Evolutionary conservation across 2,113 vertebrate species (phyloP).

Genomic region (Candoia aspera): DNA sequence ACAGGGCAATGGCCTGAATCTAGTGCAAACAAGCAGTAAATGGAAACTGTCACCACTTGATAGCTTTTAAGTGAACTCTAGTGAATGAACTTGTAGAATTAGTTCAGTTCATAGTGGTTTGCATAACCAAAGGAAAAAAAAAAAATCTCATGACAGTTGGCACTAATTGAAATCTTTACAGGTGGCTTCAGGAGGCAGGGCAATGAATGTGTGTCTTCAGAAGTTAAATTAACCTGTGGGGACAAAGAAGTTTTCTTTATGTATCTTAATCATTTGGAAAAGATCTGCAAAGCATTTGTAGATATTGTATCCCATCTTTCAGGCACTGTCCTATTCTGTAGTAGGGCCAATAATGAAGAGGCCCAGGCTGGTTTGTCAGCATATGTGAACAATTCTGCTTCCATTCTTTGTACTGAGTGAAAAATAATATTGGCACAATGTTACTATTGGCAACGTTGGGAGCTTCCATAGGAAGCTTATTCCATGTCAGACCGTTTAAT

Average conservation of each 20-base stretch:
- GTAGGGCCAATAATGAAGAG: not conserved
- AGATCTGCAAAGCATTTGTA: not conserved
- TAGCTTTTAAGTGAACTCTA: slow-evolving; percentile 34
- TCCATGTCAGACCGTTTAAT: not conserved
- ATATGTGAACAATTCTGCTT: not conserved
- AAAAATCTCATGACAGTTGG: not conserved
- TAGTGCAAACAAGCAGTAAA: slow-evolving; percentile 23
- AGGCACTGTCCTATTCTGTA: not conserved
- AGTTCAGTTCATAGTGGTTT: slow-evolving; percentile 8
- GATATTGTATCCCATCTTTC: not conserved
- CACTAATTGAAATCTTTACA: slow-evolving; percentile 23
- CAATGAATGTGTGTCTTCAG: not conserved
- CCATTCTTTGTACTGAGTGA: not conserved
- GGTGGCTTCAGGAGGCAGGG: not conserved
- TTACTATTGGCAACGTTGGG: not conserved
- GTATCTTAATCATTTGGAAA: not conserved
- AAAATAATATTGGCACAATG: not conserved
- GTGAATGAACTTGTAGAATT: slow-evolving; percentile 27
- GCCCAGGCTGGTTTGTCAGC: not conserved
- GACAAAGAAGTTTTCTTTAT: not conserved
- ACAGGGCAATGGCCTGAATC: slow-evolving; percentile 16
- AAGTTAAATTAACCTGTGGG: slow-evolving; percentile 6
- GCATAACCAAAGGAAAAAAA: not conserved
- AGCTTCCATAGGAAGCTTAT: not conserved
- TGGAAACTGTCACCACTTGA: slow-evolving; percentile 32